Evolutionary conservation across 53 echinoderm and acorn worm species (phyloP).

Genomic region (Hippasteria phrygiana): DNA sequence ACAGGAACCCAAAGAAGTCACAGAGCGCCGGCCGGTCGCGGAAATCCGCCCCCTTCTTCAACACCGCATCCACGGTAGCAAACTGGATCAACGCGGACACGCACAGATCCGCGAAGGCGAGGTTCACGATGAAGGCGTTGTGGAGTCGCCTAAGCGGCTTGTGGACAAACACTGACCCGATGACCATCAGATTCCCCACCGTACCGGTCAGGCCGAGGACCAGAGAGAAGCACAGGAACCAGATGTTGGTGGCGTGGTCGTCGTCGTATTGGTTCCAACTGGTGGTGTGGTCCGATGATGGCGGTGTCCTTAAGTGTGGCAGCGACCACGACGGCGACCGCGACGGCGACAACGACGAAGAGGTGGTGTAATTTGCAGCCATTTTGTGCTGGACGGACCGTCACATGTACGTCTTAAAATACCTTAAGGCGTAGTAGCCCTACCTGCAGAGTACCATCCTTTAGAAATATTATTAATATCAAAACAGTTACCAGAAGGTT

Average conservation of each 20-base stretch:
- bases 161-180: constrained; percentile 43
- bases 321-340: background rate
- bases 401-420: too few species aligned
- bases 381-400: background rate
- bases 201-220: constrained; percentile 47
- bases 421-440: too few species aligned
- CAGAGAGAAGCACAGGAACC: constrained; percentile 35
- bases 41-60: constrained; percentile 15
- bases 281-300: background rate
- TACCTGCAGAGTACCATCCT: too few species aligned
- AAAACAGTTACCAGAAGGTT: too few species aligned
- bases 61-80: constrained; percentile 33
- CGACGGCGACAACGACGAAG: background rate
- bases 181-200: constrained; percentile 55
- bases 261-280: constrained; percentile 12
- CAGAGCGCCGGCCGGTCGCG: constrained; percentile 44
- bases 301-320: background rate
- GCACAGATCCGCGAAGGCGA: constrained; percentile 46
- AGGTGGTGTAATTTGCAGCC: background rate
- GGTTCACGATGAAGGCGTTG: constrained; percentile 60
- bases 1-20: constrained; percentile 48
- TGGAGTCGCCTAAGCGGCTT: constrained; percentile 25
- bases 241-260: constrained; percentile 43
- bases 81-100: constrained; percentile 52
- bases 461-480: too few species aligned